Conservation (phyloP, 2,888 invertebrate species). For the Aporophyla lueneburgensis region DNA sequence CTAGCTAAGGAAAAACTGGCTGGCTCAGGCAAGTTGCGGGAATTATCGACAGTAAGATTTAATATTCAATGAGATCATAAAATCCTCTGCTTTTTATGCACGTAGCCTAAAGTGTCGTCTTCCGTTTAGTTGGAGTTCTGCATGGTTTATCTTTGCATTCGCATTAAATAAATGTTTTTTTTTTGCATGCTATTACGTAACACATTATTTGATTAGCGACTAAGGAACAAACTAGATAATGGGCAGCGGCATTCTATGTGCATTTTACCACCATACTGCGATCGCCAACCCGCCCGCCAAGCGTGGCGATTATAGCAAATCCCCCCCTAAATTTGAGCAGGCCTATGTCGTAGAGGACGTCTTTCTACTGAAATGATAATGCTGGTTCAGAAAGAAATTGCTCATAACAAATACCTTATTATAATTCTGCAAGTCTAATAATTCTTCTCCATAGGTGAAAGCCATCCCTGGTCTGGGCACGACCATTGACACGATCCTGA, state of each 20-base stretch:
- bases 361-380: no score
- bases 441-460: conserved; percentile 93
- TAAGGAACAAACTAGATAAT: no score
- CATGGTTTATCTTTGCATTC: neutral
- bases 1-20: neutral
- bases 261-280: no score
- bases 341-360: no score
- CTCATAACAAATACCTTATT: neutral
- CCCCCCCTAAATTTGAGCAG: no score
- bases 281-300: no score
- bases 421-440: neutral
- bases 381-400: neutral
- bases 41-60: neutral
- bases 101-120: neutral
- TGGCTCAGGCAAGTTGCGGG: no score
- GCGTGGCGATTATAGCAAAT: no score
- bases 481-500: conserved; percentile 99
- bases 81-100: neutral
- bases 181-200: neutral
- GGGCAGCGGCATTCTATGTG: no score
- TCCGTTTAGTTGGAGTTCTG: neutral
- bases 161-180: neutral
- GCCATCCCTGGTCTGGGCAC: conserved; percentile 99
- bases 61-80: neutral
- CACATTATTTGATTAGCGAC: neutral